Evolutionary conservation across 2,113 vertebrate species (phyloP), one percentile per base, ranked within the genome.

Genomic region (Clarias gariepinus): DNA sequence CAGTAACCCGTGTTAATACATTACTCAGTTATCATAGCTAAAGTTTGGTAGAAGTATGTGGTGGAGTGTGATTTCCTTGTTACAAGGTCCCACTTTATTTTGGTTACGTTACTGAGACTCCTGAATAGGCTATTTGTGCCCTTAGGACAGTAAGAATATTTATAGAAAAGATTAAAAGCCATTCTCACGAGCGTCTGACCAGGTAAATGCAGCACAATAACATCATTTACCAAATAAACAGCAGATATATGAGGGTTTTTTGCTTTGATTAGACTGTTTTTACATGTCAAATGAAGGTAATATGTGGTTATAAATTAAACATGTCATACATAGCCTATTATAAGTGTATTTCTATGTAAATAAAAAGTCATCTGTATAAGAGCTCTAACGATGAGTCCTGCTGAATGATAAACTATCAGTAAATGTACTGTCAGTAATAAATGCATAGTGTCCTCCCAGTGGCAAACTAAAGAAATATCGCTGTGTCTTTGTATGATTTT

Each of bases 401-500:
- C 7, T 21, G 68, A 41, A 71, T 36, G 30, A 69, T 19, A 8
- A 69, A 23, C 33, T 41, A 16, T 21, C 23, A 52, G n/a, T 12
- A 53, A 53, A 76, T 76, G 73, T 55, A n/a, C 73, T 55, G 52
- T 55, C 52, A 55, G 52, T 25, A 78, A 55, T 78, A 55, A 78
- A 78, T 78, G 25, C 13, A 55, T 55, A 9, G 52, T 77, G n/a
- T 78, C 52, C 74, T 55, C 74, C 74, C 57, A 78, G 74, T 77
- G 52, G 74, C 25, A 55, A 77, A 77, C n/a, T 77, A 11, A 55
- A 77, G 25, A 7, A 77, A 55, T 4, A 16, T n/a, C 74, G 16
- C 16, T 6, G 73, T 52, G 36, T 25, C 41, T 74, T 52, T 74
- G 16, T 66, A 66, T 66, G 15, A 33, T 69, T 16, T 33, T 33